Base-by-base conservation (phyloP, 2,888 invertebrate genomes). In the Caenorhabditis japonica region DNA sequence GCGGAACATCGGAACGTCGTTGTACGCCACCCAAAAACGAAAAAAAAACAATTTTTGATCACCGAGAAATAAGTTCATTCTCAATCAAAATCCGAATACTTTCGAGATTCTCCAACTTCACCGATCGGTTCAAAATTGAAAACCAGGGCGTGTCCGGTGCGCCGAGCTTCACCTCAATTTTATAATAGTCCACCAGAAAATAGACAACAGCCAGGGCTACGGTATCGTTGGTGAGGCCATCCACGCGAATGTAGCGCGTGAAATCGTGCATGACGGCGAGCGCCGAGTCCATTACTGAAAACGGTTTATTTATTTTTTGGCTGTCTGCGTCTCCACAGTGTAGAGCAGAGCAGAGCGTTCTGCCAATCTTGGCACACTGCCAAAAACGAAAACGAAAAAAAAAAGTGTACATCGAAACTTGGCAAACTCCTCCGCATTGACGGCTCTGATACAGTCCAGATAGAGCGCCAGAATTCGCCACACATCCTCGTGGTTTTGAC, bases 181-280 rank as follows among this genome's bases (percentile, higher is more conserved):
- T 55, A 13, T 70, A 61, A 56, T 47, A 70, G 33, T 62, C 52
- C 3, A 71, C 39, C 0, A 71, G 43, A 46, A 71, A 62, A 33
- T 71, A 71, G 13, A 71, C 38, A 17, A 71, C 62, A 10, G 62
- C 52, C 17, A 71, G 33, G 3, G 71, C 71, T 2, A 58, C 27
- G 2, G 33, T 27, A 17, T 58, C 62, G 36, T 58, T 71, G 36
- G 71, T n/a, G 0, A 52, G 2, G 7, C 51, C 41, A 2, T n/a
- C 21, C 3, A 46, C 13, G 8, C 34, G 34, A 34, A 46, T 30
- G 19, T 44, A 23, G 7, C 33, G 38, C 13, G 43, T 38, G 38
- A 71, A 49, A 33, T 71, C 71, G 47, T 62, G 71, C n/a, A 71
- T 58, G 12, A 71, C 46, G 23, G 71, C 71, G n/a, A 62, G 43